Evolutionary conservation across 1,140 invertebrate species (phyloP).

Genomic region (Acromyrmex heyeri): DNA sequence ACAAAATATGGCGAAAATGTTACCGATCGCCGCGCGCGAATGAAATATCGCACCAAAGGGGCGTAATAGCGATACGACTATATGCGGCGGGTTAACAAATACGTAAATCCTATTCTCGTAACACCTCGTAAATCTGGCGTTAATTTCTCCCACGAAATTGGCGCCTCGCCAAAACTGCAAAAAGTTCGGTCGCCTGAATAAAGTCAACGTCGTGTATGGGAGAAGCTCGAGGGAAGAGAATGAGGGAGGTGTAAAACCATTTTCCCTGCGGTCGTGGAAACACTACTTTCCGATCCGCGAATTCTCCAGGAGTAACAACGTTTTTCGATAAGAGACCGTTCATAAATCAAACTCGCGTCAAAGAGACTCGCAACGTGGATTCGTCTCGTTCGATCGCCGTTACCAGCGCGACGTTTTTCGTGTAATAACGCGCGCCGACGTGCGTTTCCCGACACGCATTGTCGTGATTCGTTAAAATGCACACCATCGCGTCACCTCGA

Average conservation of each 20-base stretch:
- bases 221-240: background rate
- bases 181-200: conserved; percentile 62
- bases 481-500: conserved; percentile 15
- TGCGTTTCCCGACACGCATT: background rate
- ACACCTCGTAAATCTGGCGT: conserved; percentile 73
- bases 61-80: conserved; percentile 52
- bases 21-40: conserved; percentile 20
- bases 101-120: conserved; percentile 68
- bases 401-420: background rate
- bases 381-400: conserved; percentile 23
- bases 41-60: conserved; percentile 46
- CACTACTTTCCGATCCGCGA: conserved; percentile 53
- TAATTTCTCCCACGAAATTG: conserved; percentile 72
- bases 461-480: conserved; percentile 60
- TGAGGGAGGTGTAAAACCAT: background rate
- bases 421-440: conserved; percentile 29
- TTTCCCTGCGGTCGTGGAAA: conserved; percentile 2
- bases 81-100: conserved; percentile 68
- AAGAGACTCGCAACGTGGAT: conserved; percentile 34
- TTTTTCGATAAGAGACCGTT: conserved; percentile 48
- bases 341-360: conserved; percentile 49
- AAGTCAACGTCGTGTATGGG: conserved; percentile 45
- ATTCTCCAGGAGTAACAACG: conserved; percentile 50
- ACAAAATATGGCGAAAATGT: background rate
- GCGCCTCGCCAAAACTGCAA: conserved; percentile 54